A percentile compares a stretch with the other conserved stretches of the same genome.
Conservation (phyloP, 2,888 invertebrate species). For the Philaethria dido region DNA sequence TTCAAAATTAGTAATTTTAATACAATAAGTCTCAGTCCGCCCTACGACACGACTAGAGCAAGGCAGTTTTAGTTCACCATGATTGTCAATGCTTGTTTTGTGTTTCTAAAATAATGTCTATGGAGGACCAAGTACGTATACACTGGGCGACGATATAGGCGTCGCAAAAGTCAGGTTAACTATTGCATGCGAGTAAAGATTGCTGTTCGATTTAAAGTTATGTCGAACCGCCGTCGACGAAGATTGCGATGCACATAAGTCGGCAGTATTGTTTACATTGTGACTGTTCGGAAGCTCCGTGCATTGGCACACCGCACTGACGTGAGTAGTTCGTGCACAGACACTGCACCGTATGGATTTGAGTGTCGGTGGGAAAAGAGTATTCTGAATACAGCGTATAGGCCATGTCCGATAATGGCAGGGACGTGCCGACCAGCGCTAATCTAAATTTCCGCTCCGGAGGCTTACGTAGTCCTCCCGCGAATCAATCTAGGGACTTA, state of each 20-base stretch:
- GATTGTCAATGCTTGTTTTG: slow-evolving; percentile 56
- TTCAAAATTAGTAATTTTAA: slow-evolving; percentile 83
- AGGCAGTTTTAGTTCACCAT: slow-evolving; percentile 66
- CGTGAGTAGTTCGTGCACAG: slow-evolving; percentile 64
- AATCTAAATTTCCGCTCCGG: slow-evolving; percentile 59
- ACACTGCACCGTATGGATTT: slow-evolving; percentile 60
- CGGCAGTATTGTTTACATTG: slow-evolving; percentile 69
- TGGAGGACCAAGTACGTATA: slow-evolving; percentile 81
- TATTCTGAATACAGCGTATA: slow-evolving; percentile 24
- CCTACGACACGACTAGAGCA: slow-evolving; percentile 73
- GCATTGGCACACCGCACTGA: slow-evolving; percentile 69
- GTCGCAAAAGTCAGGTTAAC: slow-evolving; percentile 54
- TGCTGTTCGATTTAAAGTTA: slow-evolving; percentile 71
- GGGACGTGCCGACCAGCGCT: slow-evolving; percentile 65
- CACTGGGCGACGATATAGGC: slow-evolving; percentile 50
- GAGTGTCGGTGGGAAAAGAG: slow-evolving; percentile 52
- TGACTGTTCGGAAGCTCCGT: slow-evolving; percentile 69
- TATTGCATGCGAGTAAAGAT: slow-evolving; percentile 67
- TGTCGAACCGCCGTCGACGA: slow-evolving; percentile 62
- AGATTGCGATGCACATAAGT: slow-evolving; percentile 73
- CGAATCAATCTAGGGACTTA: slow-evolving; percentile 67
- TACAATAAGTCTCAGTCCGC: slow-evolving; percentile 80
- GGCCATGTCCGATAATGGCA: slow-evolving; percentile 49
- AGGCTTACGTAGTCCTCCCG: slow-evolving; percentile 64
- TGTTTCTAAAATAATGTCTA: slow-evolving; percentile 60